Evolutionary conservation across 2,888 invertebrate species (phyloP), one percentile per base, ranked within the genome.

Genomic region (Linyphia triangularis): DNA sequence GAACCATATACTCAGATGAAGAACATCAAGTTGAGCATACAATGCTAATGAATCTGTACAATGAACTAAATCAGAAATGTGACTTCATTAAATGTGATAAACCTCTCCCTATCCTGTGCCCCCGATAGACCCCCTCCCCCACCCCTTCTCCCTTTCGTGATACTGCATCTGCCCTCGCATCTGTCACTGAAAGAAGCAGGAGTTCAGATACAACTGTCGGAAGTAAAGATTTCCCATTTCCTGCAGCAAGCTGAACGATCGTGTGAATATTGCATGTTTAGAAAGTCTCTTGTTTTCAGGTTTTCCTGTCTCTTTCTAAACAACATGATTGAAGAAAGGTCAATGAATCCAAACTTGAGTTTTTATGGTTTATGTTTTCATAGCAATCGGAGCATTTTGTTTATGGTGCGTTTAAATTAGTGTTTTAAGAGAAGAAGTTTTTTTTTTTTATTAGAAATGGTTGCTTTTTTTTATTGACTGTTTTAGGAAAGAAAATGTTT

Each of bases 181-280:
- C 67, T 67, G 67, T 67, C 28, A 19, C 30, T 16, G 67, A 33
- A 28, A 33, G 26, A 28, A 33, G 26, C 67, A 67, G 30, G 19
- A 28, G n/a, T 28, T 67, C 9, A 67, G 67, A 33, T n/a, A n/a
- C 33, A 51, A 51, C 67, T 67, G 67, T 33, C 33, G 67, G 67
- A 67, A 67, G 33, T 24, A 2, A 9, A 19, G 63, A 63, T 63
- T 63, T 63, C 63, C 24, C 24, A 28, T 24, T 28, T 24, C 28
- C 51, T 51, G 51, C 51, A 16, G 13, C 51, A 51, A 51, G 51
- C 51, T 5, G n/a, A 9, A 16, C 13, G 16, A 16, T n/a, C 51
- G n/a, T 51, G 51, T 51, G 51, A n/a, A n/a, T n/a, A 1, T n/a
- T 51, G 13, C 9, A 13, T 51, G 5, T 5, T 51, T 51, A 13